Base-by-base conservation (phyloP, 2,113 vertebrate genomes). In the Toxostoma redivivum region DNA sequence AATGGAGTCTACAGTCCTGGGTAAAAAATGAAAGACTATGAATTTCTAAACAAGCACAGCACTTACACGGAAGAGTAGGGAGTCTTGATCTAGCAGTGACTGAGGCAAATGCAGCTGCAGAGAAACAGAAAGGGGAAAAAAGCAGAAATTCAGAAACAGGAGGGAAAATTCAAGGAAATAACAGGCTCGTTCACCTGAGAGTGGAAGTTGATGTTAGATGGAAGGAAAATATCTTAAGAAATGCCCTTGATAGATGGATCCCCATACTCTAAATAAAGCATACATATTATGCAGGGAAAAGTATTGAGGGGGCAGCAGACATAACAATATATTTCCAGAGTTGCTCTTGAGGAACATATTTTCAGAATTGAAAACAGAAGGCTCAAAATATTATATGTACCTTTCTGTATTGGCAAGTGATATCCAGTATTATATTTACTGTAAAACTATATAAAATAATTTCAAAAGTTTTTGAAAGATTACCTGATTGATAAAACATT, bases 211-310 rank as follows among this genome's bases (percentile, higher is more conserved):
- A 54, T 86, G n/a, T 80, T 80, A 79, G 67, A 91, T 73, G 22
- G 57, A 92, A 86, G 44, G 51, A 91, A 82, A 95, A 79, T 72
- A 87, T 44, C 22, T 81, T 92, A 74, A 89, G 89, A 92, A 95
- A 92, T 77, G 30, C 14, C n/a, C 47, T 64, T 86, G 62, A 78
- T 15, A 81, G 28, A 67, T 82, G 65, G 38, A 90, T 80, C 22
- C 14, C 11, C 37, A 53, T 61, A 38, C 47, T 94, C 80, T 77
- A 91, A 92, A 90, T 78, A 69, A 92, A 94, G 50, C 56, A 93
- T 81, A 38, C 21, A 30, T 47, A 81, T 70, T 79, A 74, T 28
- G 45, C 40, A 69, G 21, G 42, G 40, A 45, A 80, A 92, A 60
- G 30, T 72, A 40, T 72, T 69, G 76, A 95, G 66, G 57, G 62